phyloP scores from a whole-genome alignment of 1,140 invertebrate species.

The Pogonomyrmex californicus region DNA sequence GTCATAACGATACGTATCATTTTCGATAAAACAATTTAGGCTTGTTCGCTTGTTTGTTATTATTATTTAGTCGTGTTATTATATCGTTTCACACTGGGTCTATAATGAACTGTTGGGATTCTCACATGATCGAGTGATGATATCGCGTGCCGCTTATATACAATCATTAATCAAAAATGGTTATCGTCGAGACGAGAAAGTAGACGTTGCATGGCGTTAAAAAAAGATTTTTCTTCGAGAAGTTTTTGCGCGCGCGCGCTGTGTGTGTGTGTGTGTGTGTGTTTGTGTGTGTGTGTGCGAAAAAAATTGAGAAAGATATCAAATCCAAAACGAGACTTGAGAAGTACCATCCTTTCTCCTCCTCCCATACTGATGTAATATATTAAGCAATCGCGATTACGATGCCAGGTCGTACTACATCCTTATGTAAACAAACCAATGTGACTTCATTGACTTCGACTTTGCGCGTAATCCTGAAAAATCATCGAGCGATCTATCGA shows the following conservation, averaged over 20 bases:
- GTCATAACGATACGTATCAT: neutral
- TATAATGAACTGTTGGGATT: neutral
- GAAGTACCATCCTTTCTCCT: neutral
- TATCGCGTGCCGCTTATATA: slow-evolving; percentile 3
- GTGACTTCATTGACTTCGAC: neutral
- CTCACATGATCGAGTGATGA: neutral
- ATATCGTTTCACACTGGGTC: neutral
- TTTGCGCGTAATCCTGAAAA: slow-evolving; percentile 17
- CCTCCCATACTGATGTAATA: neutral
- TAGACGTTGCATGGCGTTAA: neutral
- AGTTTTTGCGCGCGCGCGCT: neutral
- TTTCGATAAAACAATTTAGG: neutral
- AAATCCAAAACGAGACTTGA: neutral
- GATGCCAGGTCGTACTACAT: neutral
- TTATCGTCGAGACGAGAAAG: neutral
- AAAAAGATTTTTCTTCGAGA: neutral
- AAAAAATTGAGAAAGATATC: slow-evolving; percentile 25
- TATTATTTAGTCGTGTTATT: neutral
- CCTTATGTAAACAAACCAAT: slow-evolving; percentile 25
- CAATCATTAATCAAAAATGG: neutral
- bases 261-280: no score
- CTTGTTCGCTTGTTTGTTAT: neutral
- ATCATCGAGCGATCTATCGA: neutral
- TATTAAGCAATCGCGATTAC: slow-evolving; percentile 32
- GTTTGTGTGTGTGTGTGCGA: no score